Conservation (phyloP, 2,113 vertebrate species). For the Alethe castanea region DNA sequence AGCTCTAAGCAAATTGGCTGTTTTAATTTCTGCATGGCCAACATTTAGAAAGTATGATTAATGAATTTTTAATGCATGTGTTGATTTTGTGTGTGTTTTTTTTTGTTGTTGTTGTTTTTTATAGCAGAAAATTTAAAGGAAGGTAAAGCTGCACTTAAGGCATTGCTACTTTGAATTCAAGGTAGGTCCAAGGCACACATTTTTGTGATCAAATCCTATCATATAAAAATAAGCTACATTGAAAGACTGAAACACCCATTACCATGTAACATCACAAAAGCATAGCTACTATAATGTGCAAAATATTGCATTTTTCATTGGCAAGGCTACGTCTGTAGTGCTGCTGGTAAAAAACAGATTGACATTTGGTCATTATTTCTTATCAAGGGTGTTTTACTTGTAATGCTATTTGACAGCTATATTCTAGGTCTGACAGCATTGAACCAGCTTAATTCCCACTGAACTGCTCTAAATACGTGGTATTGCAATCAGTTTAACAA, state of each 20-base stretch:
- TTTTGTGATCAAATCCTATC: slow-evolving; percentile 23
- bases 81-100: no score
- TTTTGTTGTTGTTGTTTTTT: neutral
- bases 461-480: slow-evolving; percentile 94
- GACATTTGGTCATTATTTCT: slow-evolving; percentile 91
- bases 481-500: slow-evolving; percentile 98
- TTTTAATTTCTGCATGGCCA: slow-evolving; percentile 13
- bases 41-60: neutral
- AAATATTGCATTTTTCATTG: slow-evolving; percentile 74
- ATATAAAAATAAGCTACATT: neutral
- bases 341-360: slow-evolving; percentile 75
- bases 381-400: slow-evolving; percentile 85
- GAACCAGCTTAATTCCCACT: slow-evolving; percentile 92
- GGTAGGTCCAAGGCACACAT: neutral
- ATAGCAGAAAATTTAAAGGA: neutral
- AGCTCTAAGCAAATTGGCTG: neutral
- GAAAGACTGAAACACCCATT: slow-evolving; percentile 39
- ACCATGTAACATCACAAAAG: slow-evolving; percentile 40
- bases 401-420: slow-evolving; percentile 95
- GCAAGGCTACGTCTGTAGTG: slow-evolving; percentile 44
- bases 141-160: neutral
- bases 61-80: slow-evolving; percentile 33
- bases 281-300: slow-evolving; percentile 60
- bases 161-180: neutral
- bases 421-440: slow-evolving; percentile 89